These are phyloP conservation scores for Athene noctua DNA, from an alignment of 2,113 vertebrate species.

Conservation along the genomic window DNA sequence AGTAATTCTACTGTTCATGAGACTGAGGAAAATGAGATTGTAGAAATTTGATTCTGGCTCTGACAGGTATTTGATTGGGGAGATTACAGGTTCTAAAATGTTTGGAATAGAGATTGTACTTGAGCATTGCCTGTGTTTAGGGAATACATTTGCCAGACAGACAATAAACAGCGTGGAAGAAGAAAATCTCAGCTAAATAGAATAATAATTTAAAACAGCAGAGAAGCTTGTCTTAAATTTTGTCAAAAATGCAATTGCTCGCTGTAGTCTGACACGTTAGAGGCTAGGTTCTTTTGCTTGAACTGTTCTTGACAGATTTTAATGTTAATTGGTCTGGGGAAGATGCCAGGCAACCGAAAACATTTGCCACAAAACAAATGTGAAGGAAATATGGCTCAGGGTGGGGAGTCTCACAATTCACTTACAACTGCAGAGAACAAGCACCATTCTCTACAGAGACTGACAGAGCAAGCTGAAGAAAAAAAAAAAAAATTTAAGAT, in stretches of 20 bases:
- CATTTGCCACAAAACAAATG: constrained; percentile 35
- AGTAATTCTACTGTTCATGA: neutral
- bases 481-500: neutral
- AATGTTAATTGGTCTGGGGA: constrained; percentile 63
- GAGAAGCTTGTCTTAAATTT: constrained; percentile 18
- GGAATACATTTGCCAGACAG: constrained; percentile 1
- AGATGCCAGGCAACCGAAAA: constrained; percentile 58
- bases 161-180: neutral
- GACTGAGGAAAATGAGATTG: constrained; percentile 13
- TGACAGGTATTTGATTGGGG: constrained; percentile 39
- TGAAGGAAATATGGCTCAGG: constrained; percentile 39
- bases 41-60: constrained; percentile 14
- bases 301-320: constrained; percentile 57
- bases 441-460: neutral
- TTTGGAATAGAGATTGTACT: constrained; percentile 19
- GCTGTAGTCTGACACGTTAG: constrained; percentile 39
- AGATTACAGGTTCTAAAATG: constrained; percentile 34
- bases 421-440: constrained; percentile 8
- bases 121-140: neutral
- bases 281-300: constrained; percentile 15
- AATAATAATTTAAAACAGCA: constrained; percentile 44
- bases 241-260: constrained; percentile 36
- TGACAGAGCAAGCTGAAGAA: neutral
- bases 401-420: neutral
- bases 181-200: constrained; percentile 29